A percentile compares a stretch with the other conserved stretches of the same genome.
Conservation (phyloP, 2,797 vertebrate genomes). For the Avahi laniger region DNA sequence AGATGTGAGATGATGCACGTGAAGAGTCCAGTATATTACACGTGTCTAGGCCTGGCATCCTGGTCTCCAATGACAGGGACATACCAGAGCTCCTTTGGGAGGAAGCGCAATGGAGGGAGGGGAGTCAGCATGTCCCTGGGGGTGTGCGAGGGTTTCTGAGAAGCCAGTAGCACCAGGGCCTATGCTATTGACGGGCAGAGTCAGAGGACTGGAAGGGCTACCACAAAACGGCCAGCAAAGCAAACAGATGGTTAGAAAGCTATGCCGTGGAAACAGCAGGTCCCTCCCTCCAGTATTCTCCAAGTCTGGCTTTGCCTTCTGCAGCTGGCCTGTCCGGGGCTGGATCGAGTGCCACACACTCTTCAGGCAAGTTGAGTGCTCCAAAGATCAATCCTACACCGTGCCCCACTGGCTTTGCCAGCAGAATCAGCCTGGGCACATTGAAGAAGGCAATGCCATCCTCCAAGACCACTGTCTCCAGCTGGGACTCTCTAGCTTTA, state of each 20-base stretch:
- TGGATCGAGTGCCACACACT: not conserved
- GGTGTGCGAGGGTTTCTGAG: not conserved
- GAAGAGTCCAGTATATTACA: not conserved
- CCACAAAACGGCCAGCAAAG: not conserved
- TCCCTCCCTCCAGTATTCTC: not conserved
- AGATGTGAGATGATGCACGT: fast-evolving
- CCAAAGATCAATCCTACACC: not conserved
- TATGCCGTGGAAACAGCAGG: not conserved
- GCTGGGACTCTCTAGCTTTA: not conserved
- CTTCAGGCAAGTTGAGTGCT: not conserved
- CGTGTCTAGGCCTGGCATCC: not conserved
- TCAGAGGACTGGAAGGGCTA: not conserved
- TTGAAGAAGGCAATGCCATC: not conserved
- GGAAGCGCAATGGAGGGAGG: not conserved
- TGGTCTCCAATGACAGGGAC: not conserved
- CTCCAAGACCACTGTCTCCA: not conserved
- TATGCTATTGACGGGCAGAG: not conserved
- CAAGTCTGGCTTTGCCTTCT: not conserved
- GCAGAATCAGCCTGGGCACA: not conserved
- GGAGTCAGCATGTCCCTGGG: not conserved
- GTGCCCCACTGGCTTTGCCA: not conserved
- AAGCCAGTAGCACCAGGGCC: not conserved
- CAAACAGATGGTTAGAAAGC: not conserved
- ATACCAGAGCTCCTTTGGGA: not conserved
- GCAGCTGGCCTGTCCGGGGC: not conserved